Evolutionary conservation across 2,888 invertebrate species (phyloP), one percentile per base, ranked within the genome.

Genomic region (Lithophane semibrunnea): DNA sequence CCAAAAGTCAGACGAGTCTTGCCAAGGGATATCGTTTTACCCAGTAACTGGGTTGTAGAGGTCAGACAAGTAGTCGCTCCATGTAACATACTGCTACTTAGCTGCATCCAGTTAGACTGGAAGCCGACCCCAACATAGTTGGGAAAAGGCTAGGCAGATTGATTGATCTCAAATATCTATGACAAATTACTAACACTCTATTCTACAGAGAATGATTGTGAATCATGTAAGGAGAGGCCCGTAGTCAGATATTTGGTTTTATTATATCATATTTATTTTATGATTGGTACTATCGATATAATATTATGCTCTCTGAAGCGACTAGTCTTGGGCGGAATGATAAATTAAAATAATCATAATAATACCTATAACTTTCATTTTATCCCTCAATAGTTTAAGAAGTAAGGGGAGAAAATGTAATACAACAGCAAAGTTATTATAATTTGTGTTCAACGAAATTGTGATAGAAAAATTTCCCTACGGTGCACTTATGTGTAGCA

Each of bases 381-480:
- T 16, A n/a, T n/a, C n/a, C 16, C n/a, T 42, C 16, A 42, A 42
- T 42, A 42, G 37, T 42, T 37, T 13, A 42, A 64, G 8, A 47
- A 66, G 24, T 47, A 18, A 42, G 18, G 56, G 12, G n/a, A 8
- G 21, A 47, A 52, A 67, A 21, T 72, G 0, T 56, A 47, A 56
- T 56, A 47, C 16, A 68, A 44, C 42, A 67, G 44, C 13, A 37
- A 47, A 47, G 24, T 65, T 58, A 1, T 64, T 54, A 21, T 42
- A 49, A 73, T 75, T 54, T n/a, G 24, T 29, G 63, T 49, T 65
- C 29, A 74, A 75, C 42, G 24, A 74, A 66, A 77, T 47, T 75
- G 18, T 66, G 21, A 74, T 75, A n/a, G 44, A 3, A 65, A 37
- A 60, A 66, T 66, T 60, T 74, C 52, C 74, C 76, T 44, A 13